Conservation (phyloP, 2,888 invertebrate genomes). For the Tribolium freemani region DNA sequence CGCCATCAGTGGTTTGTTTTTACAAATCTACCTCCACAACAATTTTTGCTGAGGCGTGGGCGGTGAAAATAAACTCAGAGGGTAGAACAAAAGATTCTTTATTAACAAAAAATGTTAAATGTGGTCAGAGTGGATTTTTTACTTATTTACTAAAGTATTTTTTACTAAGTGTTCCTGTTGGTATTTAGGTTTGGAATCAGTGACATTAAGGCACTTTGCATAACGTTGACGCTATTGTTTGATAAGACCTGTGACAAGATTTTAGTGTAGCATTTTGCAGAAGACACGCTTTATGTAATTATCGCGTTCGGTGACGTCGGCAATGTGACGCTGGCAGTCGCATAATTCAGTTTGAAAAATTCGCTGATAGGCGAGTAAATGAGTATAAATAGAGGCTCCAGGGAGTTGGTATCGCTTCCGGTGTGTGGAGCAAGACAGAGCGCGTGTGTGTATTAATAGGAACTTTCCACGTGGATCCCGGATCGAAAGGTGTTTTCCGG, state of each 20-base stretch:
- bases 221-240: slow-evolving; percentile 19
- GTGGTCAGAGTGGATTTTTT: too few relatives aligned
- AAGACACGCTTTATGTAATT: slow-evolving; percentile 30
- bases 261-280: slow-evolving; percentile 17
- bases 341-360: slow-evolving; percentile 9
- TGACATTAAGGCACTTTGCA: slow-evolving; percentile 8
- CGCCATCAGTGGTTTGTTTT: not conserved
- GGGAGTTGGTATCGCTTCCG: slow-evolving; percentile 8
- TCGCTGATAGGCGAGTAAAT: not conserved
- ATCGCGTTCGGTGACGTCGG: slow-evolving; percentile 8
- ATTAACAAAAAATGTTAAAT: not conserved
- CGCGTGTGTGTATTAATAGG: slow-evolving; percentile 20
- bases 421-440: not conserved
- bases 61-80: not conserved
- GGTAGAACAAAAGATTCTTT: not conserved
- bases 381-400: slow-evolving; percentile 18
- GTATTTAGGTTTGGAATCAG: not conserved
- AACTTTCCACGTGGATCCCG: slow-evolving; percentile 21
- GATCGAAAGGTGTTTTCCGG: slow-evolving; percentile 28
- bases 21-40: not conserved
- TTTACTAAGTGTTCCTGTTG: too few relatives aligned
- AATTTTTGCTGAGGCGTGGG: not conserved
- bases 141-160: too few relatives aligned
- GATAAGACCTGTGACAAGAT: not conserved
- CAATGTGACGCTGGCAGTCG: slow-evolving; percentile 8